Conservation (phyloP, 2,888 invertebrate species). For the Andrena hattorfiana region DNA sequence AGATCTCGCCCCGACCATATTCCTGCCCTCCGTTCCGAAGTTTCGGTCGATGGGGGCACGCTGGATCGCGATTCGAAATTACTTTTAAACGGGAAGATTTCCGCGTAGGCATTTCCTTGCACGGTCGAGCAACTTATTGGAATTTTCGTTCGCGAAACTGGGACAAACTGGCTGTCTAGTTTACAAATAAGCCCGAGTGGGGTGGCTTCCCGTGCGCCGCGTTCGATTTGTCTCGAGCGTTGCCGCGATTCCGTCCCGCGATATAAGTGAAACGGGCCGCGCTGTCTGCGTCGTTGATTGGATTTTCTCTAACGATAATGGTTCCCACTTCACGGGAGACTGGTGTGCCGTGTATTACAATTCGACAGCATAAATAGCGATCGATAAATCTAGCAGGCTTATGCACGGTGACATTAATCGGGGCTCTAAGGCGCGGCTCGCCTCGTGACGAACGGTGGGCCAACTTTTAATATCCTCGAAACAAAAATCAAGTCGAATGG, state of each 20-base stretch:
- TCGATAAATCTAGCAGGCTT: background rate
- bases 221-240: constrained; percentile 20
- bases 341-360: background rate
- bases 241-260: constrained; percentile 2
- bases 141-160: constrained; percentile 41
- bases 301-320: background rate
- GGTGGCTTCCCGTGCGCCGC: background rate
- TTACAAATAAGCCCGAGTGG: constrained; percentile 40
- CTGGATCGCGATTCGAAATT: constrained; percentile 30
- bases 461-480: constrained; percentile 1
- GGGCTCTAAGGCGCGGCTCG: background rate
- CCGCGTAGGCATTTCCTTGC: constrained; percentile 29
- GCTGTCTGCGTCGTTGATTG: background rate
- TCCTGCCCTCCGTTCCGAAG: background rate
- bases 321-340: background rate
- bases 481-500: background rate
- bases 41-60: constrained; percentile 17
- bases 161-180: constrained; percentile 41
- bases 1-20: background rate
- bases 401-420: background rate
- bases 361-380: background rate
- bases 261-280: background rate
- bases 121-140: constrained; percentile 24
- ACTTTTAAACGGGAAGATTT: constrained; percentile 42
- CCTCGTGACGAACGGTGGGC: background rate